Base-by-base conservation (phyloP, 2,113 vertebrate genomes). In the Pseudorasbora parva region DNA sequence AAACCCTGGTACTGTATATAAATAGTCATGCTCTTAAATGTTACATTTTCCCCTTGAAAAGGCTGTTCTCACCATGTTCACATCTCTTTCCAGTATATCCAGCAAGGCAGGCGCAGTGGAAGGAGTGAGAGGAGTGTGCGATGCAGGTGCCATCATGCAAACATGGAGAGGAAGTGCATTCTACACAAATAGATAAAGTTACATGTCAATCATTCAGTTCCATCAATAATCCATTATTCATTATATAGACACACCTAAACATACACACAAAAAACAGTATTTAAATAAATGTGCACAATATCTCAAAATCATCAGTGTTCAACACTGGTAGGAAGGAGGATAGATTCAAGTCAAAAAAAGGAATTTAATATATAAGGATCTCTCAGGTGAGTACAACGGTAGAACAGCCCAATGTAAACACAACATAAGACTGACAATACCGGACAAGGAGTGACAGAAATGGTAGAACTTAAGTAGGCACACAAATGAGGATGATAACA, bases 111-210 rank as follows among this genome's bases (percentile, higher is more conserved):
- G 97, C 96, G 75, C 98, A 99, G 66, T 90, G 95, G 91, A 95
- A 98, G 60, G 93, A 92, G 78, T 93, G 89, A 0, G 92, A 93
- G 62, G 91, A 93, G 86, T 96, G 96, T 57, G 96, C 90, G 86
- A 98, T 85, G 80, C 98, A 99, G 0, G 97, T 98, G 84, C 97
- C 97, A 47, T 99, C 98, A 1, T 99, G 97, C 72, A 96, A 92
- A 90, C 98, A 99, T 0, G 97, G 98, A 69, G 96, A 97, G 1
- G 97, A 97, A 87, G 95, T 97, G 87, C 98, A 99, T 0, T 95
- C 98, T 99, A 88, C 69, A 84, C 37, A 76, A 30, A 77, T 15
- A 86, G 30, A 86, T 23, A 78, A 27, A 68, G 15, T 19, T 30
- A 30, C 21, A 56, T 9, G 19, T 68, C 19, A 68, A 4, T n/a